Evolutionary conservation across 2,888 invertebrate genomes (phyloP).

Genomic region (Thecocarcelia acutangulata): DNA sequence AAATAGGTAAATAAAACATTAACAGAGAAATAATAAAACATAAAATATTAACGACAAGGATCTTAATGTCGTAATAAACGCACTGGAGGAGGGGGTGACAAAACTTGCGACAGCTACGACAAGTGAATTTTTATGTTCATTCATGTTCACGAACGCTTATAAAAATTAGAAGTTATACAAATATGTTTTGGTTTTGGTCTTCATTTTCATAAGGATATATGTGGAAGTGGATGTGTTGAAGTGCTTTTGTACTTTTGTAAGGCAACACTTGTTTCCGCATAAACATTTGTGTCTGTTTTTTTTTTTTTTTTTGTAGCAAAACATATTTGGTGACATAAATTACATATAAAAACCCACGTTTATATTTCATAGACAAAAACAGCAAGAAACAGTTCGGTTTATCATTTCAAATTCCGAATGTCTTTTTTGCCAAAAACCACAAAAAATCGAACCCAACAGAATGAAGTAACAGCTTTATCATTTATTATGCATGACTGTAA

Average conservation of each 20-base stretch:
- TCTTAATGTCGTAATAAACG: slow-evolving; percentile 12
- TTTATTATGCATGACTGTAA: slow-evolving; percentile 33
- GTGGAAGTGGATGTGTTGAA: slow-evolving; percentile 16
- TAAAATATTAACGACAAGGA: slow-evolving; percentile 8
- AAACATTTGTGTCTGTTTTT: neutral
- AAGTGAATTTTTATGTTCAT: slow-evolving; percentile 19
- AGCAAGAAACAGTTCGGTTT: neutral
- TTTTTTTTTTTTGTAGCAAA: neutral
- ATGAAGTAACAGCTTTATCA: slow-evolving; percentile 18
- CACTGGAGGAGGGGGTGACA: slow-evolving; percentile 14
- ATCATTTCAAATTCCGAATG: slow-evolving; percentile 7
- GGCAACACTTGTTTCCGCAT: neutral
- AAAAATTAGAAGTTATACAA: neutral
- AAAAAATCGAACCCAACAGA: neutral
- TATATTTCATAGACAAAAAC: slow-evolving; percentile 16
- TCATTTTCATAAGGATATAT: slow-evolving; percentile 25
- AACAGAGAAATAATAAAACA: neutral
- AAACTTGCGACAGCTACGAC: slow-evolving; percentile 14
- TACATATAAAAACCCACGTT: slow-evolving; percentile 35
- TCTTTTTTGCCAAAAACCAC: neutral
- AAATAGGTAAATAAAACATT: neutral
- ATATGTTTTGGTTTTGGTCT: neutral
- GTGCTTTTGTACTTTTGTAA: slow-evolving; percentile 25
- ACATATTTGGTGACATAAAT: slow-evolving; percentile 51
- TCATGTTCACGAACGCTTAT: slow-evolving; percentile 1